A percentile compares a stretch with the other conserved stretches of the same genome.
These are phyloP conservation scores for Suricata suricatta DNA, from an alignment of 2,113 vertebrate species.

Conservation along the genomic window DNA sequence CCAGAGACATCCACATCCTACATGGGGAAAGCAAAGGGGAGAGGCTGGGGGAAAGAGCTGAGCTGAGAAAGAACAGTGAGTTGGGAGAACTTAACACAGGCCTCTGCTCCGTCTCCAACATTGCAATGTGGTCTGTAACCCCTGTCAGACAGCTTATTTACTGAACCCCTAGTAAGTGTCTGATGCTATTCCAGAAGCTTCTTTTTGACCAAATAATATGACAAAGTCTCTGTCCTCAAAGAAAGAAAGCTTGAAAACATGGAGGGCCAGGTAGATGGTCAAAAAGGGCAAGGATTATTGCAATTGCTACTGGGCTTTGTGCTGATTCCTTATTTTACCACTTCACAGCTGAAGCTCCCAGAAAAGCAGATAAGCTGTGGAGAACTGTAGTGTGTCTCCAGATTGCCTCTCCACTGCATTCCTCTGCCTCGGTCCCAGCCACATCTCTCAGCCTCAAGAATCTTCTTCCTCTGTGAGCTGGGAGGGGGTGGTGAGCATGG, in stretches of 20 bases:
- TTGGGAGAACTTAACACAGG: background rate
- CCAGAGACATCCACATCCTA: background rate
- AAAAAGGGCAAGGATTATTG: background rate
- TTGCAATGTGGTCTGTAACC: fast-evolving
- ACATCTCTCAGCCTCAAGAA: conserved; percentile 3
- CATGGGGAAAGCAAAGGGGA: background rate
- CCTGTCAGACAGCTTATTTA: background rate
- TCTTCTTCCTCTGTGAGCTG: background rate
- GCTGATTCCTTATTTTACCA: background rate
- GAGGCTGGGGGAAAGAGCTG: background rate
- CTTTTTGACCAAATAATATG: background rate
- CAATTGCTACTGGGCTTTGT: background rate
- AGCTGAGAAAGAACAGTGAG: background rate
- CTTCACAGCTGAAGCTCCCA: background rate
- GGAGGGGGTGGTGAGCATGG: background rate
- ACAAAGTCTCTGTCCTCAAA: background rate
- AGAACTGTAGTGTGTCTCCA: background rate
- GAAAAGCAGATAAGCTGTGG: background rate
- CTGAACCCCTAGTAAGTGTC: background rate
- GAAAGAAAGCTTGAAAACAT: background rate
- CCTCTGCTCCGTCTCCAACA: background rate
- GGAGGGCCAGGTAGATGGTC: background rate
- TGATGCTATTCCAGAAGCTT: background rate
- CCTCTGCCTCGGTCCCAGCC: background rate
- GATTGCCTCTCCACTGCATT: background rate